phyloP scores from a whole-genome alignment of 2,113 vertebrate genomes.

The Sander vitreus region DNA sequence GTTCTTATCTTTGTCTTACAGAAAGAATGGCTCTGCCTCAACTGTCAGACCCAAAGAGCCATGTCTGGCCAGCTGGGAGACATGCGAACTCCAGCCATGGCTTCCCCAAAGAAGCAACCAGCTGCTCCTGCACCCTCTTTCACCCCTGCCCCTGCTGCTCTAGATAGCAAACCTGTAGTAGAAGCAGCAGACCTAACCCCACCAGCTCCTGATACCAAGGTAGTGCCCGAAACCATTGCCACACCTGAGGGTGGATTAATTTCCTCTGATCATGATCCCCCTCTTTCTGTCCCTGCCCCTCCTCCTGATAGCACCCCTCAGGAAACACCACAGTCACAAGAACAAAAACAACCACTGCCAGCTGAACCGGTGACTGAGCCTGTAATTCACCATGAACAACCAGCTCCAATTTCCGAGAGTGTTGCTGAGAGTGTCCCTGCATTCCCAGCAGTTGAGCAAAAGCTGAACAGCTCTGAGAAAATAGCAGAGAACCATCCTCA shows the following conservation, averaged over 20 bases:
- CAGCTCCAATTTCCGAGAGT: constrained; percentile 47
- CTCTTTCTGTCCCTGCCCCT: constrained; percentile 55
- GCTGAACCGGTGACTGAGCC: constrained; percentile 28
- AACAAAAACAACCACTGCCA: constrained; percentile 31
- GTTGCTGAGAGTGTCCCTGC: constrained; percentile 21
- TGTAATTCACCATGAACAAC: constrained; percentile 21
- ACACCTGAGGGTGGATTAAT: constrained; percentile 31
- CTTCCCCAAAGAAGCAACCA: constrained; percentile 80
- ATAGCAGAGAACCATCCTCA: constrained; percentile 16
- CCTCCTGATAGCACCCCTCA: constrained; percentile 75
- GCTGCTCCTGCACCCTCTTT: constrained; percentile 64
- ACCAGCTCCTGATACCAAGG: constrained; percentile 74
- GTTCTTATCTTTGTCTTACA: constrained; percentile 75
- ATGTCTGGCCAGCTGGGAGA: constrained; percentile 93
- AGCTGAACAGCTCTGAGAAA: constrained; percentile 37
- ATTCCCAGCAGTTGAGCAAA: constrained; percentile 22
- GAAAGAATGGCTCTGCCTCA: constrained; percentile 99
- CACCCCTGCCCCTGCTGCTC: constrained; percentile 66
- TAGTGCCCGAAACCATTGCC: constrained; percentile 62
- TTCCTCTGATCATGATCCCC: constrained; percentile 58
- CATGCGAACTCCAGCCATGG: constrained; percentile 75
- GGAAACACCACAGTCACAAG: constrained; percentile 54
- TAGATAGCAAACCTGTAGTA: constrained; percentile 81
- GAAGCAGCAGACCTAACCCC: constrained; percentile 70
- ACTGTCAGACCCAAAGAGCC: constrained; percentile 96